A percentile compares a stretch with the other conserved stretches of the same genome.
Evolutionary conservation across 1,140 invertebrate genomes (phyloP).

Genomic region (Drosophila nasuta): DNA sequence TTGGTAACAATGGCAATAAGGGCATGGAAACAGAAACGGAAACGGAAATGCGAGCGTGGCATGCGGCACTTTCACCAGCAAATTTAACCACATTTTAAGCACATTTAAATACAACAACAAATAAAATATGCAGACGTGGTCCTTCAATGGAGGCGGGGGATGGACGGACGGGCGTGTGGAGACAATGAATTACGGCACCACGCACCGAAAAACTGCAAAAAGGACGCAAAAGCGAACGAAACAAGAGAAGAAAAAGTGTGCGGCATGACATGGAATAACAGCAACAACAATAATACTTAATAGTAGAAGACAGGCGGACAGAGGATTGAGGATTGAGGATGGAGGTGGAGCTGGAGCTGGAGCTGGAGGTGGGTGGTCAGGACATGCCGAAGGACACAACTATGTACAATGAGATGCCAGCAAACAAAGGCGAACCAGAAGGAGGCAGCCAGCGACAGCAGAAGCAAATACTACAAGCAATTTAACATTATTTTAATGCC

Average conservation of each 20-base stretch:
- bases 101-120: constrained; percentile 68
- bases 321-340: no score
- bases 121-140: constrained; percentile 38
- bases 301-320: constrained; percentile 2
- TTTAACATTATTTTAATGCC: constrained; percentile 73
- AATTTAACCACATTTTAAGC: constrained; percentile 66
- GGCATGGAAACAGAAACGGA: constrained; percentile 10
- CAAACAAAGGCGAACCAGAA: constrained; percentile 48
- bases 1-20: constrained; percentile 6
- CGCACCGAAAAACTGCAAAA: constrained; percentile 44
- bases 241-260: constrained; percentile 12
- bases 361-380: constrained; percentile 10
- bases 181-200: constrained; percentile 63
- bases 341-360: no score
- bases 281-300: constrained; percentile 25
- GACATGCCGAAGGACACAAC: constrained; percentile 60
- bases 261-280: constrained; percentile 30
- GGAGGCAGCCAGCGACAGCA: constrained; percentile 31
- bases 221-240: constrained; percentile 29
- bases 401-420: constrained; percentile 55
- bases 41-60: constrained; percentile 45
- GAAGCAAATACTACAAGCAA: constrained; percentile 66
- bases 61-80: constrained; percentile 40
- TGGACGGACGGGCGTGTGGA: background rate
- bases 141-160: background rate